Percentiles rank a stretch among this genome's conserved stretches.
These are phyloP conservation scores for Griposia aprilina DNA, from an alignment of 2,888 invertebrate species.

Conservation along the genomic window DNA sequence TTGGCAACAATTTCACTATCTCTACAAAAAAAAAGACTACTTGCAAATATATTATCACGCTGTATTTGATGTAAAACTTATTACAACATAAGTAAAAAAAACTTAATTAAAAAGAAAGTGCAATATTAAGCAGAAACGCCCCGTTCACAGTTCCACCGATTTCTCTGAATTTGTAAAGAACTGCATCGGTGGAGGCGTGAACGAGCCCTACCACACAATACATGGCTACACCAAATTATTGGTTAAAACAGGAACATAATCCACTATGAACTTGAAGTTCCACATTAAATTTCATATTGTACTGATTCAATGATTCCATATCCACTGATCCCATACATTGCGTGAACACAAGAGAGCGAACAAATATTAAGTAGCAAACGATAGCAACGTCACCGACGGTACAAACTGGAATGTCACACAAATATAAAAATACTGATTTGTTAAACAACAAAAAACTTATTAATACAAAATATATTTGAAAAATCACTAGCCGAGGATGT, in stretches of 20 bases:
- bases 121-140: slow-evolving; percentile 75
- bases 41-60: slow-evolving; percentile 84
- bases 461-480: slow-evolving; percentile 82
- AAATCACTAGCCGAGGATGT: slow-evolving; percentile 79
- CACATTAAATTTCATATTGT: slow-evolving; percentile 75
- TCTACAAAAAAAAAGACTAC: slow-evolving; percentile 79
- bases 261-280: slow-evolving; percentile 61
- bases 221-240: slow-evolving; percentile 69
- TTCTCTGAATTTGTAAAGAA: slow-evolving; percentile 36
- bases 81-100: slow-evolving; percentile 85
- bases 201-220: slow-evolving; percentile 56
- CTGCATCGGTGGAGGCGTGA: slow-evolving; percentile 17
- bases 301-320: slow-evolving; percentile 71
- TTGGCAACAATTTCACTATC: slow-evolving; percentile 75
- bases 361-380: slow-evolving; percentile 77
- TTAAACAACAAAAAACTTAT: slow-evolving; percentile 86
- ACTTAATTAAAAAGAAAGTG: slow-evolving; percentile 80
- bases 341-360: slow-evolving; percentile 79
- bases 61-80: slow-evolving; percentile 87
- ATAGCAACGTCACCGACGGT: slow-evolving; percentile 77
- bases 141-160: slow-evolving; percentile 18
- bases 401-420: slow-evolving; percentile 90
- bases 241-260: slow-evolving; percentile 74
- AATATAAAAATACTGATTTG: slow-evolving; percentile 90
- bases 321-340: slow-evolving; percentile 59